Conservation (phyloP, 2,113 vertebrate species). For the Petrocephalus zakoni region DNA sequence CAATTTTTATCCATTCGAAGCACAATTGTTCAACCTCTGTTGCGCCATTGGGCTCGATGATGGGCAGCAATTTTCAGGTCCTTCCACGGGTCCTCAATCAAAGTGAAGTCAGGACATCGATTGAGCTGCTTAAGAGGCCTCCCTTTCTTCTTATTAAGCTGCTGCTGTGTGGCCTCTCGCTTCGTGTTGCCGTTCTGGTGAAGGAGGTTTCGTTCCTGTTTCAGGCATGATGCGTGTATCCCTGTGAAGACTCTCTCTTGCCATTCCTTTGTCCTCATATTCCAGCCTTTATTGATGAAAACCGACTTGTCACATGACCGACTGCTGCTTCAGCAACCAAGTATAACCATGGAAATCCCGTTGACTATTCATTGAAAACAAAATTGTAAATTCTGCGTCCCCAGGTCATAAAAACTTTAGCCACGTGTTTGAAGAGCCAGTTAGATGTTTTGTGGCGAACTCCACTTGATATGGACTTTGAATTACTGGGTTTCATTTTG, state of each 20-base stretch:
- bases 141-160: background rate
- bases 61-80: background rate
- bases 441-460: background rate
- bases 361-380: background rate
- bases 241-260: background rate
- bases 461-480: background rate
- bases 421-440: background rate
- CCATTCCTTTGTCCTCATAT: background rate
- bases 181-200: background rate
- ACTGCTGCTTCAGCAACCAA: background rate
- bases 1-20: slow-evolving; percentile 1
- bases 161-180: background rate
- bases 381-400: background rate
- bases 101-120: background rate
- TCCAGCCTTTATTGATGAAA: background rate
- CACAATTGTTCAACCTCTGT: slow-evolving; percentile 2
- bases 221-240: background rate
- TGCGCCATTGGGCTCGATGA: background rate
- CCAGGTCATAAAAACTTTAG: background rate
- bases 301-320: background rate
- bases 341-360: background rate
- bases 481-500: background rate
- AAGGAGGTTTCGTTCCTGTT: background rate
- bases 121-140: background rate
- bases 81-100: background rate